A percentile compares a stretch with the other conserved stretches of the same genome.
phyloP scores from a whole-genome alignment of 2,113 vertebrate genomes.

The Calcarius ornatus region DNA sequence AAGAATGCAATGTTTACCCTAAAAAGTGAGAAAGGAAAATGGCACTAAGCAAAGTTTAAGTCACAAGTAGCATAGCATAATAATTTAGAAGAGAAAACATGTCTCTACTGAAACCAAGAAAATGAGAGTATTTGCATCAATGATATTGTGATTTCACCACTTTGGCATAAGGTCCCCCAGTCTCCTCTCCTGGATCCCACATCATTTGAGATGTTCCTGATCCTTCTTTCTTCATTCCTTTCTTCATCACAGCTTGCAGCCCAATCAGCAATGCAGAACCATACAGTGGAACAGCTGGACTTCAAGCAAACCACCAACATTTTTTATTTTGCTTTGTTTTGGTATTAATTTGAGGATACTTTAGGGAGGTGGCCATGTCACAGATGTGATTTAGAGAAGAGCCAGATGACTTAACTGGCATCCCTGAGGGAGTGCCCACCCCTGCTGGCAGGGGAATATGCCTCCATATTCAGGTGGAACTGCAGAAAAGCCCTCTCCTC shows the following conservation, averaged over 20 bases:
- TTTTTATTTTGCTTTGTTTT: background rate
- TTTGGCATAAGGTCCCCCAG: background rate
- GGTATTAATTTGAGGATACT: background rate
- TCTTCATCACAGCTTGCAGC: background rate
- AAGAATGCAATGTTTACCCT: constrained; percentile 98
- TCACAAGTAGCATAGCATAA: background rate
- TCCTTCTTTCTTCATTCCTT: background rate
- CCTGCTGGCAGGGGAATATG: background rate
- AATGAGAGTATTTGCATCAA: background rate
- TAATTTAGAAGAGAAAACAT: background rate
- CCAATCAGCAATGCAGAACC: background rate
- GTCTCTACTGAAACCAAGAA: background rate
- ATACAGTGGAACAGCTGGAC: background rate
- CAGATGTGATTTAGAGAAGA: background rate
- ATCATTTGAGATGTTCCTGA: background rate
- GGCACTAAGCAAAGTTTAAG: background rate
- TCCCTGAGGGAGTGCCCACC: background rate
- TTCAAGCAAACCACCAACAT: background rate
- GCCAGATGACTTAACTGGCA: background rate
- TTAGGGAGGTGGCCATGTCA: background rate
- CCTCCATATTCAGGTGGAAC: background rate
- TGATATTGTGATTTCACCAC: background rate
- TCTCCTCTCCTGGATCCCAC: background rate
- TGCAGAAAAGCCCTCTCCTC: background rate
- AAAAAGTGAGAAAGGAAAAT: constrained; percentile 22